Percentiles rank a stretch among this genome's conserved stretches.
These are phyloP conservation scores for Atherinosoma microstoma DNA, from an alignment of 2,797 vertebrate species.

Conservation along the genomic window DNA sequence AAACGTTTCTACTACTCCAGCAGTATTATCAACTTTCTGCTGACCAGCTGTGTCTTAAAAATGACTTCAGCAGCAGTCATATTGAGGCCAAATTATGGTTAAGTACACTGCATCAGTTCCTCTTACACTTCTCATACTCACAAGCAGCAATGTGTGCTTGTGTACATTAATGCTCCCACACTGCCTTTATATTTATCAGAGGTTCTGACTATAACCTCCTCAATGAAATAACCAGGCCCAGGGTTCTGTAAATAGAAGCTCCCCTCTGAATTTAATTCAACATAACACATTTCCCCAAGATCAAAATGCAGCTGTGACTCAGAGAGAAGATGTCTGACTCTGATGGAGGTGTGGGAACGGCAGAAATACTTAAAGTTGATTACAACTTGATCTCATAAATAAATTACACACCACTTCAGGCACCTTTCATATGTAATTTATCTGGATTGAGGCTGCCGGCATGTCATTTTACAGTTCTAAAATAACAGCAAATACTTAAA, in stretches of 20 bases:
- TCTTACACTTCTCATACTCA: not conserved
- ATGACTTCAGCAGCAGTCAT: not conserved
- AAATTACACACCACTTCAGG: too few relatives aligned
- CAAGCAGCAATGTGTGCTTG: not conserved
- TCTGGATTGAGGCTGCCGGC: too few relatives aligned
- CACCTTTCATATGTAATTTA: too few relatives aligned
- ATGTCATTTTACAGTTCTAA: too few relatives aligned
- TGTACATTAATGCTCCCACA: not conserved
- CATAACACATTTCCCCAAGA: not conserved
- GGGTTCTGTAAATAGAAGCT: not conserved
- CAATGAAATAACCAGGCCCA: not conserved
- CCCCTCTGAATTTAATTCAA: not conserved
- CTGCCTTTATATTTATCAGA: too few relatives aligned
- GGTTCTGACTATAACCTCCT: not conserved
- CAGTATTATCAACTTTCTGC: constrained; percentile 16
- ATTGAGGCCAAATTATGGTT: constrained; percentile 12
- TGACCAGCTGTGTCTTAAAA: constrained; percentile 3
- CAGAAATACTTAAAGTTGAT: too few relatives aligned
- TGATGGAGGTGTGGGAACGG: too few relatives aligned
- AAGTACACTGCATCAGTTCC: not conserved
- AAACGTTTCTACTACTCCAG: constrained; percentile 3
- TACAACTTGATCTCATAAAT: too few relatives aligned
- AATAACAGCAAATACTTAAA: too few relatives aligned
- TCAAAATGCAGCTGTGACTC: not conserved
- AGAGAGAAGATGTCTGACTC: not conserved